phyloP scores from a whole-genome alignment of 2,113 vertebrate species.

The Callionymus lyra region DNA sequence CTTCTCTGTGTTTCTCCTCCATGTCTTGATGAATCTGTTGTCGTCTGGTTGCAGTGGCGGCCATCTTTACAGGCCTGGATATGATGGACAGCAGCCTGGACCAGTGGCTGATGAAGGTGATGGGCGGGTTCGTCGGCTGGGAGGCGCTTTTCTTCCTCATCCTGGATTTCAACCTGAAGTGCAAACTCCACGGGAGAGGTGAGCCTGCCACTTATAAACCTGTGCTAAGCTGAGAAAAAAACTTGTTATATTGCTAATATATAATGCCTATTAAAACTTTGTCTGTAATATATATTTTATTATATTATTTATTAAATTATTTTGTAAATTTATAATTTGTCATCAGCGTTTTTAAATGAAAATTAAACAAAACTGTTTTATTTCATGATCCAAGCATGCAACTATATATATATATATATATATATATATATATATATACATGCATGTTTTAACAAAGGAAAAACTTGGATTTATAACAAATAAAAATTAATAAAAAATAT shows the following conservation, averaged over 20 bases:
- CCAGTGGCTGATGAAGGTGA: slow-evolving; percentile 62
- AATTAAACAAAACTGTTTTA: no score
- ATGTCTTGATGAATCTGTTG: background rate
- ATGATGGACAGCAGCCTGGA: slow-evolving; percentile 33
- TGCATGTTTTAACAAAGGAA: no score
- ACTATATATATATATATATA: no score
- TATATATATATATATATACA: no score
- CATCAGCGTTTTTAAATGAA: no score
- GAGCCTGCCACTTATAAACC: background rate
- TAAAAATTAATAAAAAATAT: no score
- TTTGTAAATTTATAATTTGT: background rate
- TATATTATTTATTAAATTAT: background rate
- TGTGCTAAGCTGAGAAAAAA: background rate
- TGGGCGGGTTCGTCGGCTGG: slow-evolving; percentile 68
- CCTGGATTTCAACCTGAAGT: slow-evolving; percentile 31
- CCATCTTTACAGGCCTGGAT: slow-evolving; percentile 64
- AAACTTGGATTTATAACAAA: no score
- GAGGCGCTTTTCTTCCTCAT: slow-evolving; percentile 48
- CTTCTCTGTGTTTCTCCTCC: background rate
- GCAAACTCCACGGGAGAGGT: slow-evolving; percentile 34
- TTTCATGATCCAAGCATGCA: no score
- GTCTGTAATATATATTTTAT: background rate
- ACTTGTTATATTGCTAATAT: background rate
- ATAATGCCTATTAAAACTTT: background rate
- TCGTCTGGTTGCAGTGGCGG: slow-evolving; percentile 49